Base-by-base conservation (phyloP, 1,140 invertebrate species). In the Halictus rubicundus region DNA sequence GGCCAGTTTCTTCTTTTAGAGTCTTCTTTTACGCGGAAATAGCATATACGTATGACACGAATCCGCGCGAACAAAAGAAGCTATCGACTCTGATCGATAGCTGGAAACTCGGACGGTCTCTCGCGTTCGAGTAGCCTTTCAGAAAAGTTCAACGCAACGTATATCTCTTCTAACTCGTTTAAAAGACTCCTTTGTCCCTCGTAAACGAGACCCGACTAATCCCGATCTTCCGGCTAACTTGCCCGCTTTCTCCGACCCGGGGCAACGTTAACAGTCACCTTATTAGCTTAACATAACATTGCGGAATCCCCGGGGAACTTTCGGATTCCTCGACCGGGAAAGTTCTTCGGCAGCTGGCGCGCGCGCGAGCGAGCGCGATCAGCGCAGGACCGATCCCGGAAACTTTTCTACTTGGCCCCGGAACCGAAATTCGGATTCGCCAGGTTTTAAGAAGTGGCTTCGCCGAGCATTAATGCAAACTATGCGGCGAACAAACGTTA, bases 1-100 rank as follows among this genome's bases (percentile, higher is more conserved):
- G 7, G 9, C 39, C 12, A 5, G 7, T 23, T 27, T 19, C 2
- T 49, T 54, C 60, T 78, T 78, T 78, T 57, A 65, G 65, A 72
- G 60, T 57, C 27, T 57, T 72, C n/a, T n/a, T n/a, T n/a, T n/a
- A n/a, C 76, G 37, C 32, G 49, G 76, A 78, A 78, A 21, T 16
- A 5, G 16, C 27, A 49, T 57, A 9, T 25, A 60, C 49, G 54
- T 16, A 14, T 12, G 68, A 9, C 60, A 78, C 25, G 63, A 46
- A 78, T 72, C 42, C 59, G 6, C 21, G 37, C 21, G 42, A 54
- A 64, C 42, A 72, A 54, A 46, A 64, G 59, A 52, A 42, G 5
- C 16, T 9, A n/a, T 46, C 14, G 2, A n/a, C n/a, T 19, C 14
- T 32, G 69, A 64, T 78, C 68, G 42, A 78, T 78, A 72, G 37